phyloP scores from a whole-genome alignment of 2,888 invertebrate genomes.

The Bombyx huttoni region DNA sequence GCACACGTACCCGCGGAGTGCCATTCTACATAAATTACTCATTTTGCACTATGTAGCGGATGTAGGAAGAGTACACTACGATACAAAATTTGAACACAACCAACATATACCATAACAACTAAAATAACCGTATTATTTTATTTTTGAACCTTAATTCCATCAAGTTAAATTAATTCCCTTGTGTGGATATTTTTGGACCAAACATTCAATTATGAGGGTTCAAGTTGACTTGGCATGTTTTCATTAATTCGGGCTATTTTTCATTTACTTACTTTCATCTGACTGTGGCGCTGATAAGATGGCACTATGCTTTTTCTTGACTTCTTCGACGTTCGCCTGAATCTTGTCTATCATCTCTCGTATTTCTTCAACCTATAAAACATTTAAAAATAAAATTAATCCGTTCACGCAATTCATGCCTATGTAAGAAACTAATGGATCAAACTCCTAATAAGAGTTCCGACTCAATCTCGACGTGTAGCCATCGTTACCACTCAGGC shows the following conservation, averaged over 20 bases:
- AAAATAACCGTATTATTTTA: neutral
- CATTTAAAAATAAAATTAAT: neutral
- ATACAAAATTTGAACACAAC: neutral
- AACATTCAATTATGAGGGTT: neutral
- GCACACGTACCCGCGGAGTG: neutral
- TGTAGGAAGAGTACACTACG: too few relatives aligned
- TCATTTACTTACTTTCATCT: slow-evolving; percentile 90
- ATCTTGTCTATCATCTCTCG: slow-evolving; percentile 99
- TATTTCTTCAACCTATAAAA: slow-evolving; percentile 95
- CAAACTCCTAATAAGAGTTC: neutral
- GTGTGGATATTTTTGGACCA: neutral
- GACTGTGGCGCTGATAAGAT: slow-evolving; percentile 98
- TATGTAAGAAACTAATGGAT: neutral
- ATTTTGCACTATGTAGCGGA: too few relatives aligned
- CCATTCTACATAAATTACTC: neutral
- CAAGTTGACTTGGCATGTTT: neutral
- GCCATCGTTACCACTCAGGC: neutral
- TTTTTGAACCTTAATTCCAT: neutral
- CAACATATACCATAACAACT: neutral
- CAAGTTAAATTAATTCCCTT: neutral
- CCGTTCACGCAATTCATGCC: neutral
- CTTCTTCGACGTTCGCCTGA: slow-evolving; percentile 99
- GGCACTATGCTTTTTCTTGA: slow-evolving; percentile 99
- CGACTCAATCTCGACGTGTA: neutral
- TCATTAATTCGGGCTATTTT: neutral